Percentiles rank a stretch among this genome's conserved stretches.
phyloP scores from a whole-genome alignment of 2,888 invertebrate genomes.

The Cataglyphis rosenhaueri region DNA sequence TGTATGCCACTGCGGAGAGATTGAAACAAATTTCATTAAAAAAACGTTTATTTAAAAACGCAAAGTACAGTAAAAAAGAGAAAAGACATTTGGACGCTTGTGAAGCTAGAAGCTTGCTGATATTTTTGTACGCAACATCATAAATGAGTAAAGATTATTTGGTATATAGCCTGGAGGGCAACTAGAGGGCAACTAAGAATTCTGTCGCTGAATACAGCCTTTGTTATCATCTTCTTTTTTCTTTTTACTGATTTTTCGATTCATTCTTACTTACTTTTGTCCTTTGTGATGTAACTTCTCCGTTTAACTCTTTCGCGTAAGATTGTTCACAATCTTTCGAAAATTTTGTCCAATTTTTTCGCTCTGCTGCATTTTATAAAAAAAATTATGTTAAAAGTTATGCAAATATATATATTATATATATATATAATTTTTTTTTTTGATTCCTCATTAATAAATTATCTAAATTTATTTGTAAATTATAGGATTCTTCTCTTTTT shows the following conservation, averaged over 20 bases:
- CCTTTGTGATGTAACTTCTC: constrained; percentile 25
- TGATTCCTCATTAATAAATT: neutral
- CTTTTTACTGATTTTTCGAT: constrained; percentile 8
- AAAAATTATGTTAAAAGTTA: neutral
- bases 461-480: neutral
- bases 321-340: neutral
- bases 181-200: neutral
- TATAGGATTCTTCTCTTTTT: neutral
- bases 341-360: constrained; percentile 10
- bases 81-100: neutral
- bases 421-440: neutral
- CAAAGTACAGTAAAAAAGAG: constrained; percentile 10
- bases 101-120: constrained; percentile 27
- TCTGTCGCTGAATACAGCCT: constrained; percentile 18
- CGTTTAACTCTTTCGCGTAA: neutral
- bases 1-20: neutral
- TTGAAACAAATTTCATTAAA: constrained; percentile 17
- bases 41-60: constrained; percentile 16
- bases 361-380: neutral
- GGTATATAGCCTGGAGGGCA: constrained; percentile 21
- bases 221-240: constrained; percentile 34
- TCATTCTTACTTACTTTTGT: constrained; percentile 19
- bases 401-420: neutral
- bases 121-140: constrained; percentile 35
- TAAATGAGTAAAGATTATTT: constrained; percentile 41